Conservation (phyloP, 2,888 invertebrate genomes). For the Nysson spinosus region DNA sequence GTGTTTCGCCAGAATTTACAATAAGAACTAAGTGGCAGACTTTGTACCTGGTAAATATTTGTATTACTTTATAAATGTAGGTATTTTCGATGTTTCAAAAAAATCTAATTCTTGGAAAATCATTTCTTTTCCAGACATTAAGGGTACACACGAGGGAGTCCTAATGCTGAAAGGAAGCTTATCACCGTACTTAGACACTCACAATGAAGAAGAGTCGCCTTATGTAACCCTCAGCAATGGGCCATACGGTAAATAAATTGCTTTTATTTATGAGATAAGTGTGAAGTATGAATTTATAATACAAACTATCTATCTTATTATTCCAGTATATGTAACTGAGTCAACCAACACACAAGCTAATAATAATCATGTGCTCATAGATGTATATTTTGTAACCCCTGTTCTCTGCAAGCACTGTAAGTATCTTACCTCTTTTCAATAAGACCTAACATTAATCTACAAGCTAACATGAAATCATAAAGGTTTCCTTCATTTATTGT, state of each 20-base stretch:
- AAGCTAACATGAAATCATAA: background rate
- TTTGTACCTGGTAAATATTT: slow-evolving; percentile 54
- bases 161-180: slow-evolving; percentile 77
- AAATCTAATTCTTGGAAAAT: background rate
- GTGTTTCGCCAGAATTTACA: slow-evolving; percentile 11
- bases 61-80: background rate
- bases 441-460: background rate
- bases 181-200: slow-evolving; percentile 72
- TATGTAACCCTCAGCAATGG: slow-evolving; percentile 76
- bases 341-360: slow-evolving; percentile 63
- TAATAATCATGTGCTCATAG: slow-evolving; percentile 77
- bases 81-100: background rate
- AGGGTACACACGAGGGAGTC: slow-evolving; percentile 73
- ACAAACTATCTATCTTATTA: too few species aligned
- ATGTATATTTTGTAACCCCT: slow-evolving; percentile 79
- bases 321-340: slow-evolving; percentile 71
- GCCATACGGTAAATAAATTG: slow-evolving; percentile 71
- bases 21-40: slow-evolving; percentile 27
- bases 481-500: slow-evolving; percentile 46
- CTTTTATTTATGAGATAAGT: background rate
- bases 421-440: slow-evolving; percentile 63
- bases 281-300: too few species aligned
- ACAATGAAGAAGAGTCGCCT: slow-evolving; percentile 74
- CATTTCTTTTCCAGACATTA: slow-evolving; percentile 50
- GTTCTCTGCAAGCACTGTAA: slow-evolving; percentile 80